Conservation (phyloP, 2,888 invertebrate genomes). For the Limnephilus marmoratus region DNA sequence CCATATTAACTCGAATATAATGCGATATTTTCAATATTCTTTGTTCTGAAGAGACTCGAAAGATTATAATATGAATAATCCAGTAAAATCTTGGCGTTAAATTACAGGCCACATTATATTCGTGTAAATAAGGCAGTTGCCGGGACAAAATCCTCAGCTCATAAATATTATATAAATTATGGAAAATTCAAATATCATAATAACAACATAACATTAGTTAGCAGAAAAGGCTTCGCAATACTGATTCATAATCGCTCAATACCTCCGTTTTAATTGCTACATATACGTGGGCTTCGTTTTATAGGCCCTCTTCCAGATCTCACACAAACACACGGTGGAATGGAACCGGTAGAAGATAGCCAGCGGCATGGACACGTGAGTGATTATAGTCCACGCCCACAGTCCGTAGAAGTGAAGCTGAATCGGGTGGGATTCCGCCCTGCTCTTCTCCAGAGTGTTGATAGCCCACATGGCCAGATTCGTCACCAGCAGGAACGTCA, state of each 20-base stretch:
- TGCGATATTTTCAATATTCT: background rate
- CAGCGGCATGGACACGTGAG: conserved; percentile 94
- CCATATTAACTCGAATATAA: background rate
- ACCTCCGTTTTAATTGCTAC: conserved; percentile 78
- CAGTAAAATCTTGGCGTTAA: background rate
- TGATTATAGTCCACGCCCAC: conserved; percentile 97
- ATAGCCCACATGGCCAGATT: conserved; percentile 97
- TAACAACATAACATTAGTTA: conserved; percentile 51
- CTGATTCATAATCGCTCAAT: conserved; percentile 71
- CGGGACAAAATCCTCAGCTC: background rate
- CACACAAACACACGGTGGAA: conserved; percentile 95
- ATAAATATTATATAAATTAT: conserved; percentile 43
- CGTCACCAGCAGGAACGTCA: conserved; percentile 92
- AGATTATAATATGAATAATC: background rate
- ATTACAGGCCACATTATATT: background rate
- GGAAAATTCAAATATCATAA: conserved; percentile 42
- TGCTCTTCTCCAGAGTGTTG: conserved; percentile 92
- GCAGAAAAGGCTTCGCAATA: conserved; percentile 64
- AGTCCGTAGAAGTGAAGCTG: conserved; percentile 94
- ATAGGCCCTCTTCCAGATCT: conserved; percentile 97
- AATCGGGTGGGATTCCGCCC: conserved; percentile 94
- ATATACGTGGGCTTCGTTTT: conserved; percentile 93
- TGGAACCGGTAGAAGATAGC: conserved; percentile 97
- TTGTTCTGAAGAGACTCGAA: background rate
- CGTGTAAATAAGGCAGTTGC: background rate